Base-by-base conservation (phyloP, 2,888 invertebrate species). In the Hypselothyrea guttata region DNA sequence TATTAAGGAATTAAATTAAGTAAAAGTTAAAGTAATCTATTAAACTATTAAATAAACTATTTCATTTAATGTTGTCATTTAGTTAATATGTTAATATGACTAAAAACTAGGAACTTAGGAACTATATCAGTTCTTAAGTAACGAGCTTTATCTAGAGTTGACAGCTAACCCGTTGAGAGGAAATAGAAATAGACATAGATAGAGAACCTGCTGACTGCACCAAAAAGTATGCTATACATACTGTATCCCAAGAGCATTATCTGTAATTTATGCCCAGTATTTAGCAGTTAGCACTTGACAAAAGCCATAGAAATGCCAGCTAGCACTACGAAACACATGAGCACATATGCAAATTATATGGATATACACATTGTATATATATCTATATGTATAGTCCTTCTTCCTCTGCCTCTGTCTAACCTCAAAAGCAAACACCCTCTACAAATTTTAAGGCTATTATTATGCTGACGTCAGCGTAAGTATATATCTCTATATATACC, bases 401-500 rank as follows among this genome's bases (percentile, higher is more conserved):
- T n/a, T n/a, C n/a, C n/a, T n/a, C n/a, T n/a, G n/a, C 12, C 45
- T 12, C 11, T 18, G 16, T 7, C 8, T n/a, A 30, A 12, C 28
- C 35, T 44, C 40, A 34, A 22, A 22, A 22, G 5, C 13, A 35
- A 38, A 38, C 44, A 22, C 16, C 47, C 56, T 59, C 46, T 44
- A 11, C 27, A 22, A 30, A 42, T 45, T 51, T 45, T 72, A 49
- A 45, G 52, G 61, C 52, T 49, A 53, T 71, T 71, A 55, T 55
- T 59, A 55, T 15, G 66, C 62, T 72, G 79, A 69, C 67, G 71
- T 70, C 77, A 71, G n/a, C n/a, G n/a, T n/a, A n/a, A n/a, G n/a
- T n/a, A n/a, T n/a, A n/a, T n/a, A 83, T 62, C 67, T 73, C 64
- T 73, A 76, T 70, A 75, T 59, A 83, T 82, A 69, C 62, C 67